Evolutionary conservation across 2,888 invertebrate genomes (phyloP).

Genomic region (Temnothorax rugatulus): DNA sequence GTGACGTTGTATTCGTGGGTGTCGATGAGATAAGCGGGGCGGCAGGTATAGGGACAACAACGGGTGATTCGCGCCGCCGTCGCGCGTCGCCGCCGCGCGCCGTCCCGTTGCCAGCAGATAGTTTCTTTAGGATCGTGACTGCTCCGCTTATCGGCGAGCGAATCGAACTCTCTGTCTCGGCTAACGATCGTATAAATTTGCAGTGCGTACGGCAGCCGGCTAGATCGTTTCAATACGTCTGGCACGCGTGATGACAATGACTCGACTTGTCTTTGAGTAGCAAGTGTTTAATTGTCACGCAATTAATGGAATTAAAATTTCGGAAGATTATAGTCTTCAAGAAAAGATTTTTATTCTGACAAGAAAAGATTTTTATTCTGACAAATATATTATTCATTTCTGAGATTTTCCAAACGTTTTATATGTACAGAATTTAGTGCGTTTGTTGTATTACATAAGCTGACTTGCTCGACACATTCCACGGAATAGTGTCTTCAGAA

Average conservation of each 20-base stretch:
- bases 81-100: constrained; percentile 46
- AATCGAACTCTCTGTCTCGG: constrained; percentile 63
- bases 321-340: background rate
- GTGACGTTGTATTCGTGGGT: constrained; percentile 68
- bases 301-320: constrained; percentile 9
- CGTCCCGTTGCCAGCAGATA: constrained; percentile 42
- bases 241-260: background rate
- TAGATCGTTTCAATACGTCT: constrained; percentile 54
- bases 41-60: constrained; percentile 41
- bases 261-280: background rate
- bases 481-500: background rate
- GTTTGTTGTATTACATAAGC: background rate
- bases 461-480: background rate
- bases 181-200: constrained; percentile 71
- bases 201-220: constrained; percentile 49
- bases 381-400: background rate
- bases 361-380: background rate
- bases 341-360: background rate
- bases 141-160: constrained; percentile 60
- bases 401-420: background rate
- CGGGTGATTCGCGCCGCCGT: constrained; percentile 62
- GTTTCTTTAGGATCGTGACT: constrained; percentile 53
- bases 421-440: constrained; percentile 11
- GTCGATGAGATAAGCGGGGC: constrained; percentile 70
- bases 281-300: background rate